Evolutionary conservation across 1,140 invertebrate species (phyloP).

Genomic region (Heliothis virescens): DNA sequence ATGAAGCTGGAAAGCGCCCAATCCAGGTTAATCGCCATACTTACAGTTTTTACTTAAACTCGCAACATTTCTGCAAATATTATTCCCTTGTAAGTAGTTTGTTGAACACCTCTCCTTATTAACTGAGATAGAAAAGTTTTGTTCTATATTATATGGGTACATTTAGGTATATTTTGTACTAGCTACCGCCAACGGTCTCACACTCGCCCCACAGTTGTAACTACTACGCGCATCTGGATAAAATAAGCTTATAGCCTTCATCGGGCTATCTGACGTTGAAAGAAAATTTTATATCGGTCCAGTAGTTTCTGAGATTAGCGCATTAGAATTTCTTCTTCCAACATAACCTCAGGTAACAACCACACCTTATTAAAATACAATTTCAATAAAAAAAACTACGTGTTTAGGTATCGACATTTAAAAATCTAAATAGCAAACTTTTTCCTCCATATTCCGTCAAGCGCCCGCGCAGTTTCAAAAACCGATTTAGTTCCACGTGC

Average conservation of each 20-base stretch:
- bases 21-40: constrained; percentile 27
- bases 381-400: too few species aligned
- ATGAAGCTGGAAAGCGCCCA: constrained; percentile 5
- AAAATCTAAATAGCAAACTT: too few species aligned
- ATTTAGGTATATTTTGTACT: too few species aligned
- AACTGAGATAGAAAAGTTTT: too few species aligned
- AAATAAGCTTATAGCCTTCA: too few species aligned
- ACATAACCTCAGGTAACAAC: background rate
- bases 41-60: constrained; percentile 10
- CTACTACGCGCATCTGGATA: too few species aligned
- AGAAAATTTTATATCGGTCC: too few species aligned
- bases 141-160: background rate
- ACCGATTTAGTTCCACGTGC: background rate
- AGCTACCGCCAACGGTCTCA: too few species aligned
- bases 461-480: constrained; percentile 17
- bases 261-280: too few species aligned
- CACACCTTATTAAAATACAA: background rate
- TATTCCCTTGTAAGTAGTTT: constrained; percentile 19
- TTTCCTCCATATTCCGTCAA: background rate
- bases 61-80: constrained; percentile 8
- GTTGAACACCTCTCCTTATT: background rate
- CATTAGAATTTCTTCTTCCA: background rate
- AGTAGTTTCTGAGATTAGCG: too few species aligned
- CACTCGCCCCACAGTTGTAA: too few species aligned
- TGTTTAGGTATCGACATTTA: too few species aligned